Evolutionary conservation across 2,797 vertebrate species (phyloP).

Genomic region (Darevskia nairensis): DNA sequence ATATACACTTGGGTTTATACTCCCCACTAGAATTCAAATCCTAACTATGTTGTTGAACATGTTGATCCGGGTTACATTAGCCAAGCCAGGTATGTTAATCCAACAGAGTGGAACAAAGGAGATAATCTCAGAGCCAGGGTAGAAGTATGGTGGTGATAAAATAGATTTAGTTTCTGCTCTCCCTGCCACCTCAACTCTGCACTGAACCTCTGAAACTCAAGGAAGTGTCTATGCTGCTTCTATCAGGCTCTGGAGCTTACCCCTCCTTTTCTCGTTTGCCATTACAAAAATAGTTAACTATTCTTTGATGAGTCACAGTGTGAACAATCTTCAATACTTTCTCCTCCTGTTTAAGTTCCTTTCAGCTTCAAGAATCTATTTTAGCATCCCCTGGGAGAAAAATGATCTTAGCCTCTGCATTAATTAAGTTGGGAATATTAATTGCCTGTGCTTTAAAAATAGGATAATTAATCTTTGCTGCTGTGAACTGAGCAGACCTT

Average conservation of each 20-base stretch:
- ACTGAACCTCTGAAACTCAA: constrained; percentile 8
- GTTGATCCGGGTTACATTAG: background rate
- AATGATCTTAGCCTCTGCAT: constrained; percentile 63
- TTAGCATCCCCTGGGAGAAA: constrained; percentile 56
- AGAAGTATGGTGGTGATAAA: background rate
- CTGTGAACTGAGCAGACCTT: background rate
- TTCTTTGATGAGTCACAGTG: constrained; percentile 28
- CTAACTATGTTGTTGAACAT: background rate
- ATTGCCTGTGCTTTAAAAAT: constrained; percentile 68
- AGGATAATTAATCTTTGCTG: constrained; percentile 48
- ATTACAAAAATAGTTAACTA: constrained; percentile 61
- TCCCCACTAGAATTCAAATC: background rate
- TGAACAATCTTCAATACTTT: constrained; percentile 24
- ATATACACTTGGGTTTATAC: background rate
- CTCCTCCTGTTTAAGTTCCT: constrained; percentile 51
- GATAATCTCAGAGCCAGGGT: background rate
- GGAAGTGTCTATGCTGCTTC: background rate
- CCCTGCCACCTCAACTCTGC: background rate
- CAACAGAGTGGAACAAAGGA: background rate
- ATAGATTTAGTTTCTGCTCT: background rate
- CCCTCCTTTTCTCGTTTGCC: constrained; percentile 29
- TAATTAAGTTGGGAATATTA: constrained; percentile 73
- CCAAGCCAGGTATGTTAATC: background rate
- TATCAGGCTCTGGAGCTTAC: constrained; percentile 18
- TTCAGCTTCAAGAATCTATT: constrained; percentile 63